These are phyloP conservation scores for Eremobia ochroleuca DNA, from an alignment of 2,888 invertebrate species.

Conservation along the genomic window DNA sequence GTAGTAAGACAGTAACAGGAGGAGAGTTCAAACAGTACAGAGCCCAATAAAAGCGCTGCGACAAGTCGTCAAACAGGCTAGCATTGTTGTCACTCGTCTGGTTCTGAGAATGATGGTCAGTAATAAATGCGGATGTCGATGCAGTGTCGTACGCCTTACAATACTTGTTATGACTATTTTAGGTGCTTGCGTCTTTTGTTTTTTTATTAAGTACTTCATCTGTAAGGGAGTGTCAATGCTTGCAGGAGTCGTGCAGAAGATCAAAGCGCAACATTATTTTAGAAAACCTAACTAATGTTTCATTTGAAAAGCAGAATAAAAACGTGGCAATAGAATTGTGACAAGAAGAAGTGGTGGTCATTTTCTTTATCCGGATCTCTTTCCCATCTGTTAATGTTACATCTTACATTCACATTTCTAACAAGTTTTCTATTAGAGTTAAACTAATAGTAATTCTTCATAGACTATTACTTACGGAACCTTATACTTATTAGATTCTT, in stretches of 20 bases:
- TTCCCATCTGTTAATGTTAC: neutral
- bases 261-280: too few relatives aligned
- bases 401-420: neutral
- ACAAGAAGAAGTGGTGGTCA: neutral
- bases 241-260: neutral
- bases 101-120: constrained; percentile 66
- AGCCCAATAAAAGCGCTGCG: constrained; percentile 52
- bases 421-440: neutral
- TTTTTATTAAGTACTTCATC: constrained; percentile 10
- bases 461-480: neutral
- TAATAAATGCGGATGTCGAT: constrained; percentile 71
- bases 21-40: constrained; percentile 56
- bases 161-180: constrained; percentile 63
- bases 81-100: constrained; percentile 65
- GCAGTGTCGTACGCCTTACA: constrained; percentile 55
- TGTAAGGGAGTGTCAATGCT: constrained; percentile 6
- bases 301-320: neutral
- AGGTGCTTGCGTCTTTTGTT: constrained; percentile 28
- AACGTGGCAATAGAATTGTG: neutral
- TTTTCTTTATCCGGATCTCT: neutral
- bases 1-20: constrained; percentile 53
- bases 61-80: constrained; percentile 65
- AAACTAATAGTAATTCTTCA: neutral
- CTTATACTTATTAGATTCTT: neutral
- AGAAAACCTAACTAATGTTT: neutral